Evolutionary conservation across 2,797 vertebrate genomes (phyloP).

Genomic region (Callimico goeldii): DNA sequence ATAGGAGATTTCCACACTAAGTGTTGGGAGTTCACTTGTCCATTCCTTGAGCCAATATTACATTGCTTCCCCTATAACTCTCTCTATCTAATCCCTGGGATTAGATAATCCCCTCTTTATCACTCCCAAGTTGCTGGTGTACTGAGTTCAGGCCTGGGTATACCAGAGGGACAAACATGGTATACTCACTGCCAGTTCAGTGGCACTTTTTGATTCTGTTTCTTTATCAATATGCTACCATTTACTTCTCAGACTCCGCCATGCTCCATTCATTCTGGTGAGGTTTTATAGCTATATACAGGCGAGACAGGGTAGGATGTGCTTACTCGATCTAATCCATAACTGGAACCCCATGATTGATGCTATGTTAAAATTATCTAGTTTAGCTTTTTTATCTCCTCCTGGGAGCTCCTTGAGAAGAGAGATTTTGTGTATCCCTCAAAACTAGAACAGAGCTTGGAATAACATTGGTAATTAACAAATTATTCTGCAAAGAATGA

Average conservation of each 20-base stretch:
- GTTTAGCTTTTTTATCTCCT: not conserved
- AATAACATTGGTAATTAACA: not conserved
- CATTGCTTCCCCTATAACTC: not conserved
- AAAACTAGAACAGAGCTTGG: not conserved
- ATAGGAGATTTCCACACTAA: not conserved
- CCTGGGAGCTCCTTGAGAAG: not conserved
- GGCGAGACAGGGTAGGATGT: not conserved
- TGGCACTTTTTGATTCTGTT: not conserved
- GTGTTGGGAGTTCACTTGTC: not conserved
- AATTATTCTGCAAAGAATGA: not conserved
- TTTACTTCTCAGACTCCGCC: not conserved
- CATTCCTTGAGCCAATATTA: slow-evolving; percentile 12
- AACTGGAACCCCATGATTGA: not conserved
- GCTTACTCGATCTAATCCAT: not conserved
- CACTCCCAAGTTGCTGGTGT: not conserved
- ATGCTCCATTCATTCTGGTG: not conserved
- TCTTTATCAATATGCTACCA: not conserved
- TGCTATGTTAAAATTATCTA: not conserved
- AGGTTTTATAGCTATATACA: not conserved
- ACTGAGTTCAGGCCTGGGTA: not conserved
- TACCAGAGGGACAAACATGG: not conserved
- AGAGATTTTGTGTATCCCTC: not conserved
- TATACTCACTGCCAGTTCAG: not conserved
- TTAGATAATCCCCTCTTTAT: no score
- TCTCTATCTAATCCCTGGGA: not conserved